Conservation (phyloP, 2,113 vertebrate genomes). For the Euleptes europaea region DNA sequence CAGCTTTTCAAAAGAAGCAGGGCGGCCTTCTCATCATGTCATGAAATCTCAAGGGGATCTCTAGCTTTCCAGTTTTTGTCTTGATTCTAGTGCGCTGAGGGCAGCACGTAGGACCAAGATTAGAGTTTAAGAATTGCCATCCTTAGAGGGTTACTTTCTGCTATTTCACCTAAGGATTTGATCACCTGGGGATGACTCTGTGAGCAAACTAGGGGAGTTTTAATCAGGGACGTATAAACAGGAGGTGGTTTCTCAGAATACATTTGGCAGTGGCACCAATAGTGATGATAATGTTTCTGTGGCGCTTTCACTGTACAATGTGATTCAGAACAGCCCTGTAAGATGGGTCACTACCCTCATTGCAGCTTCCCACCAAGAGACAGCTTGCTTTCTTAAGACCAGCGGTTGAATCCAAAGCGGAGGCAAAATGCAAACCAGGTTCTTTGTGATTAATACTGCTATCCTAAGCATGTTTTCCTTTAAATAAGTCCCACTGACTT, state of each 20-base stretch:
- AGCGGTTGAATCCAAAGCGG: too few species aligned
- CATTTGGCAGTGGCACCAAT: background rate
- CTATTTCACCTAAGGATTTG: background rate
- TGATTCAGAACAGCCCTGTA: too few species aligned
- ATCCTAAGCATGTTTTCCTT: too few species aligned
- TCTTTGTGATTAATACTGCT: too few species aligned
- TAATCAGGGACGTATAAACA: background rate
- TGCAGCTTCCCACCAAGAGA: too few species aligned
- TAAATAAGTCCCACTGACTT: too few species aligned
- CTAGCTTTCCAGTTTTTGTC: background rate
- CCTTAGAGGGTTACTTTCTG: background rate
- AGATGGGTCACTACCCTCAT: too few species aligned
- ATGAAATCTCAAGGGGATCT: background rate
- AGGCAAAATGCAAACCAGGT: too few species aligned
- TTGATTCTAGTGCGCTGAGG: background rate
- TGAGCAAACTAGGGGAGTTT: background rate
- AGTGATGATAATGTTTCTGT: background rate
- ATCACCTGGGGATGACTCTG: background rate
- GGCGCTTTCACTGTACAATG: too few species aligned
- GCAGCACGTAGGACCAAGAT: too few species aligned
- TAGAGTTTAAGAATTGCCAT: background rate
- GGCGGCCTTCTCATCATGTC: background rate
- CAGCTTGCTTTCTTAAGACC: too few species aligned
- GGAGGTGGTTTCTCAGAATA: background rate
- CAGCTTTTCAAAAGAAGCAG: background rate